A percentile compares a stretch with the other conserved stretches of the same genome.
Conservation (phyloP, 2,797 vertebrate species). For the Petrocephalus schoutedeni region DNA sequence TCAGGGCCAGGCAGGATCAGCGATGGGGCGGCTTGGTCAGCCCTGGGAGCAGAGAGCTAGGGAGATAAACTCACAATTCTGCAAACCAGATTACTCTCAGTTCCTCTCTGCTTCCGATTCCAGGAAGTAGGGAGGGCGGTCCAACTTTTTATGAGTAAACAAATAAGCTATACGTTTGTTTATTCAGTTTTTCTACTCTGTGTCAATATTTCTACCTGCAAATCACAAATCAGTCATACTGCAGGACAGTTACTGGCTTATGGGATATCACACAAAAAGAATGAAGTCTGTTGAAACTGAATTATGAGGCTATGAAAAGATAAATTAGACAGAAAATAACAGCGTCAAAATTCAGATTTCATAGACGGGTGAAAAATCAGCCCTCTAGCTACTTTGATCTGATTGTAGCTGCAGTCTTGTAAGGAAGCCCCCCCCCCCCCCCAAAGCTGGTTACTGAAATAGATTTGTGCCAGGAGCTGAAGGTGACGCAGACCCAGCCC, state of each 20-base stretch:
- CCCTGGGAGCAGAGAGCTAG: background rate
- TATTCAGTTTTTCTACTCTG: background rate
- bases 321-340: background rate
- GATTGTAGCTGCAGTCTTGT: constrained; percentile 33
- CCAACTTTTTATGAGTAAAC: background rate
- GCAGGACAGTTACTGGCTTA: background rate
- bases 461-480: constrained; percentile 48
- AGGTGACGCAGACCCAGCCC: constrained; percentile 54
- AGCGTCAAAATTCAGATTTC: constrained; percentile 10
- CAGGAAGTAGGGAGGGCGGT: background rate
- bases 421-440: background rate
- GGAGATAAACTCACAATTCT: background rate
- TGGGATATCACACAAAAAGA: background rate
- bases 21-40: background rate
- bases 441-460: constrained; percentile 59
- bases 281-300: background rate
- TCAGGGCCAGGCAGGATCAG: background rate
- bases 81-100: background rate
- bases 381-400: background rate
- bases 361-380: background rate
- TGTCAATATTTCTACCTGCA: background rate
- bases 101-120: background rate
- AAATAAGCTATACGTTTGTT: background rate
- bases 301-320: background rate
- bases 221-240: background rate